Base-by-base conservation (phyloP, 2,888 invertebrate genomes). In the Ypsolopha sequella region DNA sequence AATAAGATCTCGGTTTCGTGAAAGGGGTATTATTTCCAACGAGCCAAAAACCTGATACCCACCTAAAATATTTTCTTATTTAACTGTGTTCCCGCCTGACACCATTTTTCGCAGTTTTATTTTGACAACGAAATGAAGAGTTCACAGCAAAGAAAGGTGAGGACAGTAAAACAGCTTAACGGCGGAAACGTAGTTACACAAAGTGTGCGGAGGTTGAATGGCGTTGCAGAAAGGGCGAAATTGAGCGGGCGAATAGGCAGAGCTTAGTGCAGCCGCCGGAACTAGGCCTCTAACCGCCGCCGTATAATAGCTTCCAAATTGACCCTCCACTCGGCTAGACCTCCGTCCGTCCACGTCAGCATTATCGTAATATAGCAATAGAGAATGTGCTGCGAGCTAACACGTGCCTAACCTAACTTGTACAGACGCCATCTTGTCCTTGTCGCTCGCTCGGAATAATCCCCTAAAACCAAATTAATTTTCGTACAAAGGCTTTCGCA, bases 241-340 rank as follows among this genome's bases (percentile, higher is more conserved):
- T 82, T 71, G 82, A 77, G 78, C 80, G 74, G 64, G 72, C 70
- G 76, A 73, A 80, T 79, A 76, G 73, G 72, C 79, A 73, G 44
- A 76, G 85, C 84, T 84, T 85, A 85, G 84, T 77, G 80, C 84
- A 82, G 72, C 73, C 73, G 76, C 78, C 82, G 84, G 86, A 86
- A 86, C 80, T 80, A 79, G 80, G 82, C 80, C 76, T 82, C 77
- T 79, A 80, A 73, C 80, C 76, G 76, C 81, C 72, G 71, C 71
- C 73, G 78, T 82, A 82, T 84, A 85, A 86, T 85, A 79, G 82
- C 79, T 76, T 76, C 73, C 70, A 84, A 84, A 84, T 84, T 82
- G 82, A 82, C 79, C 80, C 77, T 76, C 75, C 68, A 75, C 70
- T 75, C 65, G 68, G 24, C 24, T 24, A 24, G 65, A 70, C 65